These are phyloP conservation scores for Hephaestus fuliginosus DNA, from an alignment of 2,797 vertebrate genomes.

Conservation along the genomic window DNA sequence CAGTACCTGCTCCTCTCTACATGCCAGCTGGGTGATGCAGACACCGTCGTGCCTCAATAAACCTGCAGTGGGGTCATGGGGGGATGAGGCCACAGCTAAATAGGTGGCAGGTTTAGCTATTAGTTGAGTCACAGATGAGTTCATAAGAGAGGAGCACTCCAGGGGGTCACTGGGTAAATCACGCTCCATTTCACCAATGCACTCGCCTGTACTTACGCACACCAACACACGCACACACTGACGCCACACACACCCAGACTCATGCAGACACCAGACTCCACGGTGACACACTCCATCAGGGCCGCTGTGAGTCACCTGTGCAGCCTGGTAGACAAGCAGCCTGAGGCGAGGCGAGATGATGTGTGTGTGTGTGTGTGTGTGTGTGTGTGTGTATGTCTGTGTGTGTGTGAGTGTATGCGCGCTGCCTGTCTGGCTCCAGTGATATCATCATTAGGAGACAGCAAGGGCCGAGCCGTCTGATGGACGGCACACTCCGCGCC, in stretches of 20 bases:
- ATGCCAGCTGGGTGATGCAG: constrained; percentile 66
- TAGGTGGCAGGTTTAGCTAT: constrained; percentile 77
- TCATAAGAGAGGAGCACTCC: constrained; percentile 73
- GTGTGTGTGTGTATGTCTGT: constrained; percentile 52
- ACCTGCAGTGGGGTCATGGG: constrained; percentile 52
- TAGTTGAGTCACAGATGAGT: constrained; percentile 83
- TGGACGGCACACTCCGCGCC: constrained; percentile 82
- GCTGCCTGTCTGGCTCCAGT: constrained; percentile 78
- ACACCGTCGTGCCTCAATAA: constrained; percentile 63
- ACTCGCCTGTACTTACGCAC: constrained; percentile 41
- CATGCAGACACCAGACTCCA: constrained; percentile 75
- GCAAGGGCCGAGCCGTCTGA: constrained; percentile 68
- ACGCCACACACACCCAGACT: constrained; percentile 75
- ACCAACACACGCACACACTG: constrained; percentile 49
- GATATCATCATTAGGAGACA: constrained; percentile 83
- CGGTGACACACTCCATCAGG: constrained; percentile 81
- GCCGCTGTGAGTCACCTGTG: constrained; percentile 84
- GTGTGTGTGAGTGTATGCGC: constrained; percentile 42
- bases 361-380: constrained; percentile 55
- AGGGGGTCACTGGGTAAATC: constrained; percentile 76
- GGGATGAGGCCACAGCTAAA: constrained; percentile 75
- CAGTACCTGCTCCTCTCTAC: constrained; percentile 28
- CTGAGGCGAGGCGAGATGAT: constrained; percentile 64
- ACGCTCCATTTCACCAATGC: constrained; percentile 65
- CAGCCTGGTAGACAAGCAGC: constrained; percentile 80